Conservation (phyloP, 2,797 vertebrate genomes). For the Acrossocheilus fasciatus region DNA sequence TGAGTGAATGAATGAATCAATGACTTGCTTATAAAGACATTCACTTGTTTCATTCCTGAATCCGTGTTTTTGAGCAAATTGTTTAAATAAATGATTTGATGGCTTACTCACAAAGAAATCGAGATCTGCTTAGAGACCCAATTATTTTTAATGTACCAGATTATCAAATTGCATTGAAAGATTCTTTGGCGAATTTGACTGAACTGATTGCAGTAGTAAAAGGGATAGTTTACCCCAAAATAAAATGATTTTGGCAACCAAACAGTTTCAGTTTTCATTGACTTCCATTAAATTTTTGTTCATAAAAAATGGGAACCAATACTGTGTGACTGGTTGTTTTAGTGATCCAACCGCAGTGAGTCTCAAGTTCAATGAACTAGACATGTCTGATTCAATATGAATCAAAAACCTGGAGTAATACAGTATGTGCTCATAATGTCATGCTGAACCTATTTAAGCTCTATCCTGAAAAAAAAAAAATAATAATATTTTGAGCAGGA, state of each 20-base stretch:
- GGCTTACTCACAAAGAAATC: neutral
- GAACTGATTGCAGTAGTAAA: neutral
- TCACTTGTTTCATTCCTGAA: neutral
- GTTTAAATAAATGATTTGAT: neutral
- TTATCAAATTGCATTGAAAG: neutral
- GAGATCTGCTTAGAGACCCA: neutral
- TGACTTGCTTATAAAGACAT: neutral
- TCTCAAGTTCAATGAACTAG: neutral
- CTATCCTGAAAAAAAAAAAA: neutral
- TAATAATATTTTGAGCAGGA: neutral
- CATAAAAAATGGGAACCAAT: neutral
- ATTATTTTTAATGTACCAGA: neutral
- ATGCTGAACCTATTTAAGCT: neutral
- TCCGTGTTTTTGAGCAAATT: neutral
- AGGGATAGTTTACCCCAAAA: neutral
- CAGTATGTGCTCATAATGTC: neutral
- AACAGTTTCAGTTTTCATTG: neutral
- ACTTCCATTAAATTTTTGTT: neutral
- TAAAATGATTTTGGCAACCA: neutral
- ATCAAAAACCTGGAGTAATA: neutral
- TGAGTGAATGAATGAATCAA: neutral
- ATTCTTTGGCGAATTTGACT: neutral
- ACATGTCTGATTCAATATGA: neutral
- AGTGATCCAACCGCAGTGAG: neutral
- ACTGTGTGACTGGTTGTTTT: neutral